A percentile compares a stretch with the other conserved stretches of the same genome.
Conservation (phyloP, 1,140 invertebrate species). For the Gonioctena quinquepunctata region DNA sequence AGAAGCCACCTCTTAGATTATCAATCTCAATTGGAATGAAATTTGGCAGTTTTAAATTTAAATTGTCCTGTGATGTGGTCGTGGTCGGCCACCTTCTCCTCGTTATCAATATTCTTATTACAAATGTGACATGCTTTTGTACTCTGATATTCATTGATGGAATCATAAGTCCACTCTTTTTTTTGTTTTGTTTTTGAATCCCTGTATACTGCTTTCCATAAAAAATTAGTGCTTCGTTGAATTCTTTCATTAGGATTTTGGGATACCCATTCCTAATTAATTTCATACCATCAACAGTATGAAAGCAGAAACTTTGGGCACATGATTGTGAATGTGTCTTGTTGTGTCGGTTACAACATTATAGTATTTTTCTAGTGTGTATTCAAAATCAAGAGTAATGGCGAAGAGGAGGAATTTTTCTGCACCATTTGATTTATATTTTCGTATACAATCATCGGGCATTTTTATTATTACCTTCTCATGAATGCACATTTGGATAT, state of each 20-base stretch:
- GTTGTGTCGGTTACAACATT: not conserved
- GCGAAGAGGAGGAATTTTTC: not conserved
- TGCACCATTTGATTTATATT: conserved; percentile 2
- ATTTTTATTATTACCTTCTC: not conserved
- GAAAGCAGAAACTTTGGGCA: not conserved
- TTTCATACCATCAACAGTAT: too few species aligned
- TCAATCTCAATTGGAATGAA: conserved; percentile 17
- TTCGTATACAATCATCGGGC: not conserved
- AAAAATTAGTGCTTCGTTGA: not conserved
- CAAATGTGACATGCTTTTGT: not conserved
- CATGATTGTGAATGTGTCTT: not conserved
- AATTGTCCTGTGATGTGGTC: too few species aligned
- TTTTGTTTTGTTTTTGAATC: not conserved
- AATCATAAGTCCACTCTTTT: too few species aligned
- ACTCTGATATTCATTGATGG: not conserved
- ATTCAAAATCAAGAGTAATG: too few species aligned
- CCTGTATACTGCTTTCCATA: conserved; percentile 1
- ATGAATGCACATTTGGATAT: too few species aligned
- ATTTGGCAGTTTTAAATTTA: not conserved
- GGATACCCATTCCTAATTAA: not conserved
- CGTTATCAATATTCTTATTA: too few species aligned
- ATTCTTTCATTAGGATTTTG: too few species aligned
- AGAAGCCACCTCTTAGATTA: conserved; percentile 8
- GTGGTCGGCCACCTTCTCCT: too few species aligned
- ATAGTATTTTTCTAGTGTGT: not conserved